phyloP scores from a whole-genome alignment of 2,113 vertebrate species.

The Crotalus horridus region DNA sequence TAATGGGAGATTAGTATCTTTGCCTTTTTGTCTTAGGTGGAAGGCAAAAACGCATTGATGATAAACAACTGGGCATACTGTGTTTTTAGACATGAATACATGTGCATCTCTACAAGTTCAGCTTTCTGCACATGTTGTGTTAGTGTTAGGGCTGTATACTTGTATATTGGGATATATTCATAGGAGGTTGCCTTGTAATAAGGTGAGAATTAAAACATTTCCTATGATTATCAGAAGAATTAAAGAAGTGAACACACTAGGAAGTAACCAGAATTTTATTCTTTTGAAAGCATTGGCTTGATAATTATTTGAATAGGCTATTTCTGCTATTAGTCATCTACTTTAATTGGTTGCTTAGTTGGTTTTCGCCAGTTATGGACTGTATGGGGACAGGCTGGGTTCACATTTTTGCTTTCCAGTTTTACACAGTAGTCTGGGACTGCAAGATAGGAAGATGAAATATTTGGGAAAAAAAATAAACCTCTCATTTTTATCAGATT shows the following conservation, averaged over 20 bases:
- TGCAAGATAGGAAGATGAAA: neutral
- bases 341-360: neutral
- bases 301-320: neutral
- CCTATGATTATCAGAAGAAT: neutral
- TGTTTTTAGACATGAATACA: neutral
- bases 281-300: neutral
- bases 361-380: neutral
- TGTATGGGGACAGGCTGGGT: neutral
- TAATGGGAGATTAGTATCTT: neutral
- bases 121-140: neutral
- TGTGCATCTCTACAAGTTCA: neutral
- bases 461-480: neutral
- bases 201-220: neutral
- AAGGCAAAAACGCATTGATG: neutral
- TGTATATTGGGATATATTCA: neutral
- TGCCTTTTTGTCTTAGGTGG: neutral
- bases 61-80: neutral
- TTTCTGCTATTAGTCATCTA: neutral
- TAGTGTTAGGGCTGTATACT: neutral
- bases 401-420: neutral
- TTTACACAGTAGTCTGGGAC: neutral
- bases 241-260: neutral
- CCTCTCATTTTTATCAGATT: constrained; percentile 71
- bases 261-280: neutral
- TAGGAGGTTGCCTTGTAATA: neutral